These are phyloP conservation scores for Lytechinus variegatus DNA, from an alignment of 35 echinoderm and acorn worm species.

Conservation along the genomic window DNA sequence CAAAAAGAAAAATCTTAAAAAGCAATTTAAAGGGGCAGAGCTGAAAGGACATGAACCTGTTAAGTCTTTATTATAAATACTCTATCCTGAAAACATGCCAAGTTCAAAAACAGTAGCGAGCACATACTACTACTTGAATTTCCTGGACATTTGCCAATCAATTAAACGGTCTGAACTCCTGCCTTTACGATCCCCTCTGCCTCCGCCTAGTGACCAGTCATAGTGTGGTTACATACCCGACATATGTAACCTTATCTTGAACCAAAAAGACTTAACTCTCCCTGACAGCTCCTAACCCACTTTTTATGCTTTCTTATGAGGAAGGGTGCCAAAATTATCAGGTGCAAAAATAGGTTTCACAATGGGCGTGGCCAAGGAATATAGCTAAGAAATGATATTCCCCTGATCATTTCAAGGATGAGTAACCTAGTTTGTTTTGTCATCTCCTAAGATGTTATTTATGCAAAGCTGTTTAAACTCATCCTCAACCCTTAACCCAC, in stretches of 20 bases:
- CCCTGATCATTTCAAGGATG: neutral
- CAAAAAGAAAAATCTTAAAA: neutral
- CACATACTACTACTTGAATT: neutral
- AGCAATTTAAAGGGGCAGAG: neutral
- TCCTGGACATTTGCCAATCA: neutral
- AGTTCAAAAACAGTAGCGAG: neutral
- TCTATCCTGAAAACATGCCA: neutral
- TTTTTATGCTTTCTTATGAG: slow-evolving; percentile 1
- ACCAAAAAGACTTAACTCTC: neutral
- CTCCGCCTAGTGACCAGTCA: slow-evolving; percentile 7
- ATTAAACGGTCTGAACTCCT: neutral
- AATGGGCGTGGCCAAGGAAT: neutral
- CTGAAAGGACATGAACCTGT: neutral
- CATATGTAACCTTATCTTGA: slow-evolving; percentile 2
- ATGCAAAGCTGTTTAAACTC: neutral
- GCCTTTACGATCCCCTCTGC: neutral
- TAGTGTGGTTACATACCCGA: neutral
- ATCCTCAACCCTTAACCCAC: neutral
- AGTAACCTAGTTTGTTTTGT: neutral
- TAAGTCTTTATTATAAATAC: neutral
- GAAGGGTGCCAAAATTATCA: slow-evolving; percentile 11
- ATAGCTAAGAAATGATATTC: neutral
- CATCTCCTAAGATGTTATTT: neutral
- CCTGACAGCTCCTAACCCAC: neutral
- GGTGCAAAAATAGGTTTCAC: neutral